Evolutionary conservation across 2,797 vertebrate species (phyloP).

Genomic region (Apogon hyalosoma): DNA sequence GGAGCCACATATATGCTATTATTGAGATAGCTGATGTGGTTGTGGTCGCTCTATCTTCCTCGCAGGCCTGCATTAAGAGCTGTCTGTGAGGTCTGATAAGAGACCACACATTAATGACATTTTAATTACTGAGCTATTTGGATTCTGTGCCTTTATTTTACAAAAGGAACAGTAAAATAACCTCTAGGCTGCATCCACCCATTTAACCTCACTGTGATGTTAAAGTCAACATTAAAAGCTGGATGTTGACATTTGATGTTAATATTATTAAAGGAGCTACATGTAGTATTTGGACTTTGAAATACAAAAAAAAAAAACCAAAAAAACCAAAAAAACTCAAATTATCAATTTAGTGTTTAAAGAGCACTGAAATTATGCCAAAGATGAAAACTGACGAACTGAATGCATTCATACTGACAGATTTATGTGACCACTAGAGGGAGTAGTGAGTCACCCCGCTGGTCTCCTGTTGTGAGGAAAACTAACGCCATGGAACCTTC

Average conservation of each 20-base stretch:
- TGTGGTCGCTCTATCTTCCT: constrained; percentile 61
- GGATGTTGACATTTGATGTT: constrained; percentile 41
- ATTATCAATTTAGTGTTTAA: no score
- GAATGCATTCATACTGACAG: no score
- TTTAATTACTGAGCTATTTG: constrained; percentile 81
- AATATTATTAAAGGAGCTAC: constrained; percentile 27
- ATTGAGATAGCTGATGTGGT: constrained; percentile 67
- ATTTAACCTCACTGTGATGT: constrained; percentile 38
- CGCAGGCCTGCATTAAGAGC: constrained; percentile 71
- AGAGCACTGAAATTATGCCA: no score
- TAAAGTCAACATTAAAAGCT: constrained; percentile 49
- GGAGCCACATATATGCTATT: constrained; percentile 62
- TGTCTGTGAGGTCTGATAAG: constrained; percentile 79
- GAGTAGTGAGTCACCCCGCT: no score
- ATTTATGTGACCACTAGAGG: no score
- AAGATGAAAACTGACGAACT: no score
- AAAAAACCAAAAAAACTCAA: no score
- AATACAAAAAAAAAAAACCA: no score
- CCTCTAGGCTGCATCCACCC: constrained; percentile 61
- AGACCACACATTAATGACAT: constrained; percentile 76
- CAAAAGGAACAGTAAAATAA: constrained; percentile 62
- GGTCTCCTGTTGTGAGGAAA: no score
- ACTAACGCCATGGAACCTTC: no score
- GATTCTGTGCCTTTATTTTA: constrained; percentile 69
- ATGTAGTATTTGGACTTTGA: no score